A percentile compares a stretch with the other conserved stretches of the same genome.
Conservation (phyloP, 2,888 invertebrate genomes). For the Netelia virgata region DNA sequence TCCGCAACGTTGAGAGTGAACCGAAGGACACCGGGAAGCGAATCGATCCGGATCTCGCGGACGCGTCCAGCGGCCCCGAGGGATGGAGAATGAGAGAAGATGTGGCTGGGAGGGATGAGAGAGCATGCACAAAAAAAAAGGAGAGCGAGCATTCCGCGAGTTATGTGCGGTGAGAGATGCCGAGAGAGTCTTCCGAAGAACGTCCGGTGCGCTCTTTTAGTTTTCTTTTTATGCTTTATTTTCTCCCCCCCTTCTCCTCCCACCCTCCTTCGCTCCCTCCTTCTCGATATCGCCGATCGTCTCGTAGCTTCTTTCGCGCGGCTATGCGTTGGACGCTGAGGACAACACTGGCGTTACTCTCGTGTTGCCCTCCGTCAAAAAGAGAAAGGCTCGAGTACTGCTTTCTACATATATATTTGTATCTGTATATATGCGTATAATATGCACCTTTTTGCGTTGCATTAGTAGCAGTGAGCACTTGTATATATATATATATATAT, state of each 20-base stretch:
- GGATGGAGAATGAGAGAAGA: constrained; percentile 37
- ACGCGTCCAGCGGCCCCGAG: constrained; percentile 1
- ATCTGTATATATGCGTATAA: neutral
- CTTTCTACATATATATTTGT: constrained; percentile 13
- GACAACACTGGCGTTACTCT: constrained; percentile 31
- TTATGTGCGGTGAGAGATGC: constrained; percentile 10
- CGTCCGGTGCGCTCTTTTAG: constrained; percentile 18
- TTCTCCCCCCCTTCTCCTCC: neutral
- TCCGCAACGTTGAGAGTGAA: constrained; percentile 11
- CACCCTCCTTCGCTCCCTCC: neutral
- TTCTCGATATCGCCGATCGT: neutral
- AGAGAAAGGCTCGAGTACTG: constrained; percentile 53
- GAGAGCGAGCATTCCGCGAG: constrained; percentile 27
- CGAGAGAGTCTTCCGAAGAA: constrained; percentile 44
- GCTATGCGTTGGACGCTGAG: constrained; percentile 21
- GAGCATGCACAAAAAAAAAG: neutral
- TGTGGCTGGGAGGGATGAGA: constrained; percentile 1
- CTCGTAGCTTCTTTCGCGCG: too few species aligned
- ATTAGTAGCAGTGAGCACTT: neutral
- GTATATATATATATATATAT: neutral
- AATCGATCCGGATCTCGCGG: constrained; percentile 53
- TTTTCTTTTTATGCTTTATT: constrained; percentile 5
- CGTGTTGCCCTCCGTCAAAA: constrained; percentile 39
- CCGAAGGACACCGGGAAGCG: constrained; percentile 55
- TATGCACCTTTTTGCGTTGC: neutral